Evolutionary conservation across 2,888 invertebrate species (phyloP).

Genomic region (Conops quadrifasciatus): DNA sequence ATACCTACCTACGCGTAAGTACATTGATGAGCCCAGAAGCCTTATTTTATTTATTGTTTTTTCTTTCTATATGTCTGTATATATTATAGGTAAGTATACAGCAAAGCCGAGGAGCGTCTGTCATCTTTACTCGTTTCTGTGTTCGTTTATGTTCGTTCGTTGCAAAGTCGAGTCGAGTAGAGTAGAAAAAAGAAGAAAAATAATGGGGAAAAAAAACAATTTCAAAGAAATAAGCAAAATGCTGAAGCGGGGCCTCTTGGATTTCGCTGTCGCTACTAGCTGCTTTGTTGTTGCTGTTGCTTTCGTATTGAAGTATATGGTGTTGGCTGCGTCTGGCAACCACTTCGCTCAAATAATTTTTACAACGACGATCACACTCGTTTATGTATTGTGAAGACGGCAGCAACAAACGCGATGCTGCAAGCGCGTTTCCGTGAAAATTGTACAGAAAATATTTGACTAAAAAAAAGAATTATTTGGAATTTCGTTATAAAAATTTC

Average conservation of each 20-base stretch:
- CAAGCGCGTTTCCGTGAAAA: slow-evolving; percentile 29
- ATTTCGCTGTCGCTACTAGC: slow-evolving; percentile 35
- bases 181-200: slow-evolving; percentile 23
- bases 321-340: slow-evolving; percentile 33
- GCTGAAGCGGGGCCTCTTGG: slow-evolving; percentile 57
- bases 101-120: slow-evolving; percentile 25
- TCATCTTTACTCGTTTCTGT: slow-evolving; percentile 23
- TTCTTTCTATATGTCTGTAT: slow-evolving; percentile 1
- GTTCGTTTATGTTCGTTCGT: slow-evolving; percentile 25
- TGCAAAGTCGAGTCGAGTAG: slow-evolving; percentile 13
- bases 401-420: slow-evolving; percentile 29
- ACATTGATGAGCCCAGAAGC: not conserved
- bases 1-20: not conserved
- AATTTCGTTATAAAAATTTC: too few species aligned
- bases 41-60: slow-evolving; percentile 6
- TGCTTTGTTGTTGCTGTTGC: slow-evolving; percentile 21
- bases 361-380: slow-evolving; percentile 64
- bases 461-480: not conserved
- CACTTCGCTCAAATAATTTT: slow-evolving; percentile 59
- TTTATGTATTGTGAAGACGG: slow-evolving; percentile 62
- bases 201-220: slow-evolving; percentile 27
- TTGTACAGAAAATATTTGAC: slow-evolving; percentile 30
- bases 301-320: slow-evolving; percentile 5
- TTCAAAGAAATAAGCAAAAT: slow-evolving; percentile 33
- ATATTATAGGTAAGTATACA: slow-evolving; percentile 15